Base-by-base conservation (phyloP, 2,113 vertebrate species). In the Todiramphus saurophagus region DNA sequence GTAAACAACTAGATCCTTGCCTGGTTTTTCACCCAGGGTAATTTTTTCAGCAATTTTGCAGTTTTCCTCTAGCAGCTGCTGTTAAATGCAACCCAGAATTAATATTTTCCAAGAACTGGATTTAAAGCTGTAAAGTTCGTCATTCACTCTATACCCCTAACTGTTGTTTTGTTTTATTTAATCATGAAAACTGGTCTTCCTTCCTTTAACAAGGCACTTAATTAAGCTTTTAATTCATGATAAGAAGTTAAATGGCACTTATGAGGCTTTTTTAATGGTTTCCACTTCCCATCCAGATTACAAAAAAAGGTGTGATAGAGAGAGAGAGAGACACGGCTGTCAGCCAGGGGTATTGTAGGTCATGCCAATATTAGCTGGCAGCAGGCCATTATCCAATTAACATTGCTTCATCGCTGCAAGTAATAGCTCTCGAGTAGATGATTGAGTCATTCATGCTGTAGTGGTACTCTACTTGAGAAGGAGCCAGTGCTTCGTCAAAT, bases 331-430 rank as follows among this genome's bases (percentile, higher is more conserved):
- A 66, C 63, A 64, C 95, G 97, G 97, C 98, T 98, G 94, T 94
- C 95, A 94, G 98, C 97, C 98, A 98, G 97, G 95, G 96, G 82
- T 96, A 93, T 90, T 98, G 94, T 97, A 97, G 98, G 97, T 97
- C 98, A 98, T 97, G 97, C 97, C 98, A 98, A 94, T 98, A 97
- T 85, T 97, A 98, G 96, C 95, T 98, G 98, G 98, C 98, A 98
- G 86, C 82, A 79, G 84, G 98, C 97, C 90, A 95, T 96, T 97
- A 98, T 97, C 98, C 98, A 98, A 99, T 99, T 99, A 99, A 98
- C 98, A 97, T 98, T 97, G 98, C 98, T 98, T 98, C 98, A 92
- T 95, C 72, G 7, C 94, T 93, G 92, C 97, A 94, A 97, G 97
- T 97, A 98, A 97, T 98, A 98, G 96, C 97, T 97, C 98, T 97